phyloP scores from a whole-genome alignment of 2,888 invertebrate genomes.

The Poecilobothrus nobilitatus region DNA sequence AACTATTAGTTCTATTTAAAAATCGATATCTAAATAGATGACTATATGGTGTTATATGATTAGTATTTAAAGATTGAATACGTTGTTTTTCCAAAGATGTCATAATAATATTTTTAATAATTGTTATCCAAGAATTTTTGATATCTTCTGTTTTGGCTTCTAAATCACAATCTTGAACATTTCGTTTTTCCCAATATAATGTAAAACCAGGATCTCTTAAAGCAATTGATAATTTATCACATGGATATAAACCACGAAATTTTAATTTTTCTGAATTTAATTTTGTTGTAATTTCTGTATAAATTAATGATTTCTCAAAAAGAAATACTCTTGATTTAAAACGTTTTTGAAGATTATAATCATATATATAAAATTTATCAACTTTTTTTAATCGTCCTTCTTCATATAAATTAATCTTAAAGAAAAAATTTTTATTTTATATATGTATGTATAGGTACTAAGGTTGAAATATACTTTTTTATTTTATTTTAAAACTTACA shows the following conservation, averaged over 20 bases:
- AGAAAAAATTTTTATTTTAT: constrained; percentile 5
- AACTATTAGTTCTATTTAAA: neutral
- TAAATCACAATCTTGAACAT: constrained; percentile 41
- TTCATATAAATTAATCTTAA: constrained; percentile 39
- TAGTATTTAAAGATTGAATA: neutral
- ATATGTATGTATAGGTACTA: neutral
- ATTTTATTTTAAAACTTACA: constrained; percentile 24
- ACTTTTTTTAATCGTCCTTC: constrained; percentile 43
- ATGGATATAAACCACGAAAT: constrained; percentile 42
- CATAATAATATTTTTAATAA: neutral
- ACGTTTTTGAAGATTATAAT: constrained; percentile 34
- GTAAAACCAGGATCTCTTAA: constrained; percentile 37
- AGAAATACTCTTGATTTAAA: constrained; percentile 41
- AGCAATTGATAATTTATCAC: constrained; percentile 38
- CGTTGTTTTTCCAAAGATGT: neutral
- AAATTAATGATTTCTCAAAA: constrained; percentile 42
- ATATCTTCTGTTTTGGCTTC: neutral
- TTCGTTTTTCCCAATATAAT: constrained; percentile 37
- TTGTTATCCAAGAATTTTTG: neutral
- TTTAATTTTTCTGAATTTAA: constrained; percentile 25
- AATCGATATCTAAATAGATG: neutral
- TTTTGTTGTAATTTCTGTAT: constrained; percentile 41
- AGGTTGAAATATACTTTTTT: neutral
- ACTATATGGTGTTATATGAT: neutral
- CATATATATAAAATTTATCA: constrained; percentile 37